These are phyloP conservation scores for Mnemiopsis leidyi DNA, from an alignment of 37 sponge, comb jelly and placozoan species.

Conservation along the genomic window DNA sequence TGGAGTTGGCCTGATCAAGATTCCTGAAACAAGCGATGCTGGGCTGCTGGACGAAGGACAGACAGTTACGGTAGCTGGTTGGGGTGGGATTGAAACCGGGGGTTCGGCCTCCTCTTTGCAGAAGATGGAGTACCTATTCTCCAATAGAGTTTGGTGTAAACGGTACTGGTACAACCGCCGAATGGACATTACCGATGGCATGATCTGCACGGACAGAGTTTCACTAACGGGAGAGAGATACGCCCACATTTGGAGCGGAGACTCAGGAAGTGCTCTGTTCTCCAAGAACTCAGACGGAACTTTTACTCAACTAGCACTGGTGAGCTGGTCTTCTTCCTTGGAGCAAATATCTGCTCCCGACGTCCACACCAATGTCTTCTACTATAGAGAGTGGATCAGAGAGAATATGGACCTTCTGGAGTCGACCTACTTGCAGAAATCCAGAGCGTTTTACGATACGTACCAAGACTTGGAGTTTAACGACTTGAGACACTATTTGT, in stretches of 20 bases:
- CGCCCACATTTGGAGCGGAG: background rate
- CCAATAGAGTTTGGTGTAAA: background rate
- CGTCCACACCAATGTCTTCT: background rate
- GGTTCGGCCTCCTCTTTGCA: background rate
- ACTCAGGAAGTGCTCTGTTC: background rate
- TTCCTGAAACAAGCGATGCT: background rate
- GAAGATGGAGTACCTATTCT: background rate
- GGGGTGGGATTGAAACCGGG: background rate
- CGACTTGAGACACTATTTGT: background rate
- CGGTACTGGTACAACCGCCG: background rate
- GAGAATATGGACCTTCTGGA: background rate
- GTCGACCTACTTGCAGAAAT: background rate
- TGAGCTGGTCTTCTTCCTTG: background rate
- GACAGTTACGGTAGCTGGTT: background rate
- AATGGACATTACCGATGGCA: background rate
- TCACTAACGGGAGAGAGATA: background rate
- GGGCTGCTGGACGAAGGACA: background rate
- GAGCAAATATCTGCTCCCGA: background rate
- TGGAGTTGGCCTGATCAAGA: background rate
- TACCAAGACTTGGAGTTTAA: background rate
- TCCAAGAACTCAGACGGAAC: background rate
- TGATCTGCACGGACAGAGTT: background rate
- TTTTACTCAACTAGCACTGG: background rate
- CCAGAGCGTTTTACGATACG: background rate
- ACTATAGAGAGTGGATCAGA: background rate